A percentile compares a stretch with the other conserved stretches of the same genome.
These are phyloP conservation scores for Crematogaster levior DNA, from an alignment of 2,888 invertebrate genomes.

Conservation along the genomic window DNA sequence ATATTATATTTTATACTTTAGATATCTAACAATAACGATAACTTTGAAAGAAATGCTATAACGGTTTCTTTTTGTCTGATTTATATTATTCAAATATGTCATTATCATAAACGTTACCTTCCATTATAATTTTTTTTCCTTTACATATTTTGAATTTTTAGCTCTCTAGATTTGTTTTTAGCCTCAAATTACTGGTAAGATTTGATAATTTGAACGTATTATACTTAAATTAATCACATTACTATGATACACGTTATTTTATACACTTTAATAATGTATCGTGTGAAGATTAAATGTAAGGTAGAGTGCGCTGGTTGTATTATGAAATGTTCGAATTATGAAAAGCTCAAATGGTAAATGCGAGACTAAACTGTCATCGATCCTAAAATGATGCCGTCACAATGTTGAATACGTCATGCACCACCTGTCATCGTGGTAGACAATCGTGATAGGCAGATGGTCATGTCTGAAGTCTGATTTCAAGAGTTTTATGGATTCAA, in stretches of 20 bases:
- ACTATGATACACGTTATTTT: not conserved
- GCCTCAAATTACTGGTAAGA: not conserved
- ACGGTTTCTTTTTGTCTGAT: not conserved
- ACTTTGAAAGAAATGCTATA: not conserved
- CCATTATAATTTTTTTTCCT: not conserved
- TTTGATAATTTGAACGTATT: not conserved
- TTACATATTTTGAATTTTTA: not conserved
- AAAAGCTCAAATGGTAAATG: not conserved
- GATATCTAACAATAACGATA: not conserved
- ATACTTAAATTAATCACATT: not conserved
- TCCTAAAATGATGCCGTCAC: not conserved
- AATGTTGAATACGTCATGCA: not conserved
- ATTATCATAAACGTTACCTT: not conserved
- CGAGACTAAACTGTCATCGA: not conserved
- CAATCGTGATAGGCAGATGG: not conserved
- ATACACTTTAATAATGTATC: not conserved
- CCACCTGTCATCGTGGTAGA: not conserved
- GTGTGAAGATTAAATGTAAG: not conserved
- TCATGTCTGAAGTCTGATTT: not conserved
- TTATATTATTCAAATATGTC: not conserved
- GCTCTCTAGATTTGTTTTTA: not conserved
- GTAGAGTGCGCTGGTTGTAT: constrained; percentile 18
- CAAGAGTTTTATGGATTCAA: constrained; percentile 4
- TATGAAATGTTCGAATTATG: not conserved
- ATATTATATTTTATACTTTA: not conserved